Percentiles rank a stretch among this genome's conserved stretches.
Evolutionary conservation across 2,797 vertebrate species (phyloP).

Genomic region (Otolemur crassicaudatus): DNA sequence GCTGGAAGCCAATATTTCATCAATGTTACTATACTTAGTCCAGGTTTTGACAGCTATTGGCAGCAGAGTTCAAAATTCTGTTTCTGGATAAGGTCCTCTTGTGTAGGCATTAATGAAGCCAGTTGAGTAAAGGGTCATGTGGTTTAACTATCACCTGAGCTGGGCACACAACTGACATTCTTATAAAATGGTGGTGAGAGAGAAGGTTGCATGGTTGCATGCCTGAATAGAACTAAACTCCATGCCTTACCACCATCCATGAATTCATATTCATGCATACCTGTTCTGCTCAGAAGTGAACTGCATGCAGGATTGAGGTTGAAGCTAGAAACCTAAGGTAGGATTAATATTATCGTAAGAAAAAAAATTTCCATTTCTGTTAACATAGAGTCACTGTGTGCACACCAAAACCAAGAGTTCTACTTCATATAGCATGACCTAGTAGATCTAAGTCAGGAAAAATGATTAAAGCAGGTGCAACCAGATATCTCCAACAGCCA

Average conservation of each 20-base stretch:
- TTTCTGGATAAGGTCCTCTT: constrained; percentile 12
- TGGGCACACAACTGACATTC: neutral
- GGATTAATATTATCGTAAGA: constrained; percentile 49
- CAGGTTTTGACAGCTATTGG: neutral
- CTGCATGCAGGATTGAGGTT: neutral
- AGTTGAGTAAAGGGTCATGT: neutral
- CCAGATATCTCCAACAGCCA: neutral
- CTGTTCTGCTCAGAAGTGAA: neutral
- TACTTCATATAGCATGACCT: neutral
- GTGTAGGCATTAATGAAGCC: neutral
- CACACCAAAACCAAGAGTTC: neutral
- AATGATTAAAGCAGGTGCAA: constrained; percentile 2
- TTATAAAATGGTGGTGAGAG: neutral
- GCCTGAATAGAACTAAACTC: neutral
- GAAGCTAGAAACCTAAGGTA: neutral
- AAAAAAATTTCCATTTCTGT: constrained; percentile 35
- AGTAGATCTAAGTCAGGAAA: constrained; percentile 41
- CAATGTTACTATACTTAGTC: neutral
- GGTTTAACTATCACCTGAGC: constrained; percentile 12
- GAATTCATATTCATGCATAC: neutral
- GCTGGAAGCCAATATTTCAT: neutral
- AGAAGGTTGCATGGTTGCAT: neutral
- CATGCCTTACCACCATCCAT: neutral
- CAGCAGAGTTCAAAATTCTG: neutral
- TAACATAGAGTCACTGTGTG: neutral